Conservation (phyloP, 2,888 invertebrate species). For the Polydrusus pterygomalis region DNA sequence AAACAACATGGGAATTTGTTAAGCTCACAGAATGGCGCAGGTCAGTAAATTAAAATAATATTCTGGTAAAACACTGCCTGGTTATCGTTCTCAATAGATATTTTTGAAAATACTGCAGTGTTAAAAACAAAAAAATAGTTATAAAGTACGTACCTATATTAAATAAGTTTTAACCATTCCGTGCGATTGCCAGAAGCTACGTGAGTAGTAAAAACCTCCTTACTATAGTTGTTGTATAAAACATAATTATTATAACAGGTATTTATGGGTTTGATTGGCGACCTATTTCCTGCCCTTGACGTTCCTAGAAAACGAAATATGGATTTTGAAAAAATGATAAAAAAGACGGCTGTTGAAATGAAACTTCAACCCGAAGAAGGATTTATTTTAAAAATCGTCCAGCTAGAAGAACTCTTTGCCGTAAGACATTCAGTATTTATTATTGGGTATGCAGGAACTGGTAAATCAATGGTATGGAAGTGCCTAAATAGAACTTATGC, state of each 20-base stretch:
- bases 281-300: constrained; percentile 93
- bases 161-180: too few species aligned
- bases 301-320: constrained; percentile 91
- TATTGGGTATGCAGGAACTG: constrained; percentile 90
- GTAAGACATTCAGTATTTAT: constrained; percentile 91
- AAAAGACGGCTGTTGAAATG: constrained; percentile 85
- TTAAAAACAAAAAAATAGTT: too few species aligned
- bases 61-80: too few species aligned
- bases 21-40: too few species aligned
- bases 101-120: too few species aligned
- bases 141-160: too few species aligned
- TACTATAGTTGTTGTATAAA: too few species aligned
- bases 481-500: constrained; percentile 88
- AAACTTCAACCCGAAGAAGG: constrained; percentile 93
- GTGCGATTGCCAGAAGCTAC: too few species aligned
- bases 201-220: too few species aligned
- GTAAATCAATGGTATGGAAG: constrained; percentile 95
- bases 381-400: constrained; percentile 91
- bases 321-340: constrained; percentile 88
- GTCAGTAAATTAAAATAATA: too few species aligned
- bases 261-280: constrained; percentile 95
- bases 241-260: constrained; percentile 69
- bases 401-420: constrained; percentile 93
- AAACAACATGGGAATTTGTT: too few species aligned
- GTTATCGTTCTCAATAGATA: too few species aligned